Evolutionary conservation across 2,113 vertebrate species (phyloP).

Genomic region (Corythaixoides concolor): DNA sequence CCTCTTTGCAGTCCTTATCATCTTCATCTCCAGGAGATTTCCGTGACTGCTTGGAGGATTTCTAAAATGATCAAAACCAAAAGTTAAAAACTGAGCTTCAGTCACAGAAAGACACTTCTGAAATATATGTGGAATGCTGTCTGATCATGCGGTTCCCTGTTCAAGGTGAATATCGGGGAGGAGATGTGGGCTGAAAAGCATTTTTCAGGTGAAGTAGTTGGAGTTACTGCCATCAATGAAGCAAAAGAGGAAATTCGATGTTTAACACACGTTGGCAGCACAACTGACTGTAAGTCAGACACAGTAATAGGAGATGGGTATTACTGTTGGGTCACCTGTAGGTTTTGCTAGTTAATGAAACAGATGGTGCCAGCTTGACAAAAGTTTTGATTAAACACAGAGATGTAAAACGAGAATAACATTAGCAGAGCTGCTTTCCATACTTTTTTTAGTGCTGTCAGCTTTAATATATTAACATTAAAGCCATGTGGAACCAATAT

Average conservation of each 20-base stretch:
- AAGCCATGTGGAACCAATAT: conserved; percentile 66
- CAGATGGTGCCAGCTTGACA: conserved; percentile 48
- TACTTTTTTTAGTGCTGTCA: conserved; percentile 63
- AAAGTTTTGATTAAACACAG: conserved; percentile 67
- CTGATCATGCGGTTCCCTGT: neutral
- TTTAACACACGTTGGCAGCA: neutral
- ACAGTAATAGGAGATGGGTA: conserved; percentile 20
- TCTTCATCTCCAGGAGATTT: conserved; percentile 90
- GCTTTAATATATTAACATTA: conserved; percentile 62
- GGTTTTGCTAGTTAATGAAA: conserved; percentile 51
- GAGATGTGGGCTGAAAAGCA: neutral
- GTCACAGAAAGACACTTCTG: neutral
- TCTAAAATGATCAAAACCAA: conserved; percentile 73
- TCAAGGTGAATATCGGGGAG: neutral
- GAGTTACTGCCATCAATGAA: neutral
- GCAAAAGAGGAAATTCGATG: neutral
- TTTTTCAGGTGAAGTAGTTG: neutral
- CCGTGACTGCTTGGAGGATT: conserved; percentile 91
- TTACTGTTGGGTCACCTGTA: conserved; percentile 18
- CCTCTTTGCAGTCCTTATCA: conserved; percentile 93
- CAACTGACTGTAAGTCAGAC: neutral
- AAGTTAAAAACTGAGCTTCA: conserved; percentile 23
- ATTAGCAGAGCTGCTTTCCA: conserved; percentile 55
- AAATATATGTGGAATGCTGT: neutral
- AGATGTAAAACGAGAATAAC: conserved; percentile 63